Evolutionary conservation across 2,113 vertebrate genomes (phyloP).

Genomic region (Chloebia gouldiae): DNA sequence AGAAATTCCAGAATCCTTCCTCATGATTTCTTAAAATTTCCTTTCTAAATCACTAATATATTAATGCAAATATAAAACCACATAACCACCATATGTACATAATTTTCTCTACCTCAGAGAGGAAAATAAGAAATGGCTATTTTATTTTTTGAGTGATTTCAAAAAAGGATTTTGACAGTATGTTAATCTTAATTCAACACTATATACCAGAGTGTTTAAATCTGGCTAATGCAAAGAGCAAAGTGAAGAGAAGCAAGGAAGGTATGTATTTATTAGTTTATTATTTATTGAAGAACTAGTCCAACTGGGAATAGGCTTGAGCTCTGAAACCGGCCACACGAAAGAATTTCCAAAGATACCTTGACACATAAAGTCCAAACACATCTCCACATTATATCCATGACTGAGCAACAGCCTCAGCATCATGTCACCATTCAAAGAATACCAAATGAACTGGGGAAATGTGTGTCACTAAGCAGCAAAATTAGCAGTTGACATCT

Average conservation of each 20-base stretch:
- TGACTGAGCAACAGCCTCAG: conserved; percentile 85
- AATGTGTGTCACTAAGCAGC: conserved; percentile 80
- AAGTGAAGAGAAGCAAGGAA: neutral
- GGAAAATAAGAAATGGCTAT: neutral
- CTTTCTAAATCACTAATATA: neutral
- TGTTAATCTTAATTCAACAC: neutral
- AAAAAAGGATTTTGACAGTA: neutral
- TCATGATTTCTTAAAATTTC: neutral
- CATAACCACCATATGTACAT: neutral
- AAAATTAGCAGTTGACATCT: conserved; percentile 87
- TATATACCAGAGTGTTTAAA: neutral
- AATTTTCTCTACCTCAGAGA: neutral
- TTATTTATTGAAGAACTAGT: conserved; percentile 73
- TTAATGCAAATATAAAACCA: neutral
- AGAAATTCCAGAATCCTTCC: neutral
- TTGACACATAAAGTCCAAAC: conserved; percentile 85
- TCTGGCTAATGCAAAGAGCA: neutral
- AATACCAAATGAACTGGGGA: conserved; percentile 89
- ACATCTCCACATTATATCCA: conserved; percentile 82
- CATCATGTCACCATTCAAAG: conserved; percentile 87
- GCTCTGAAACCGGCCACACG: conserved; percentile 68
- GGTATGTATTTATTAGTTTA: conserved; percentile 65
- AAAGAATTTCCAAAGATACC: conserved; percentile 73
- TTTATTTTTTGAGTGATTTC: neutral
- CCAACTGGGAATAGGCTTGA: conserved; percentile 65